Evolutionary conservation across 2,113 vertebrate species (phyloP).

Genomic region (Mobula birostris): DNA sequence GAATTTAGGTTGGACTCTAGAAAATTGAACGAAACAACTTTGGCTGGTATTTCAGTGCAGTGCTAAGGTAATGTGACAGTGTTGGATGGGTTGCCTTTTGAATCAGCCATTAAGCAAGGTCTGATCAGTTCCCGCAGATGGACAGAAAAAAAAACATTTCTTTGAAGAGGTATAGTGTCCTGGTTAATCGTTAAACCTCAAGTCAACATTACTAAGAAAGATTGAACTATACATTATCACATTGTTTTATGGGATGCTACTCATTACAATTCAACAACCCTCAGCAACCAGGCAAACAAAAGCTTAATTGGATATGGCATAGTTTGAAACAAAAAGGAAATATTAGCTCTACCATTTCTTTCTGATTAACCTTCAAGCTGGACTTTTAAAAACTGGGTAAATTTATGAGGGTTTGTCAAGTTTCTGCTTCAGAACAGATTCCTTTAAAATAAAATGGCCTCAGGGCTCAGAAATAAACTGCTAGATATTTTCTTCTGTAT

Average conservation of each 20-base stretch:
- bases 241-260: no score
- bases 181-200: background rate
- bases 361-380: background rate
- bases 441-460: constrained; percentile 12
- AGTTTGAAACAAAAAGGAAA: no score
- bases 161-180: background rate
- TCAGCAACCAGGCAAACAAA: no score
- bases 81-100: background rate
- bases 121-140: background rate
- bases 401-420: background rate
- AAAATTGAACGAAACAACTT: background rate
- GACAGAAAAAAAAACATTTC: no score
- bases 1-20: background rate
- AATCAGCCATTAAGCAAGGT: background rate
- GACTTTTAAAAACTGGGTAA: background rate
- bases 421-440: background rate
- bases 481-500: background rate
- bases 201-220: no score
- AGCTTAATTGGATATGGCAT: no score
- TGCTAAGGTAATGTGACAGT: background rate
- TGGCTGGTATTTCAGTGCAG: background rate
- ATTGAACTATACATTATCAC: no score
- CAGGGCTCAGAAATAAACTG: constrained; percentile 4
- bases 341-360: no score
- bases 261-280: no score